Evolutionary conservation across 2,888 invertebrate species (phyloP), one percentile per base, ranked within the genome.

Genomic region (Clostera curtula): DNA sequence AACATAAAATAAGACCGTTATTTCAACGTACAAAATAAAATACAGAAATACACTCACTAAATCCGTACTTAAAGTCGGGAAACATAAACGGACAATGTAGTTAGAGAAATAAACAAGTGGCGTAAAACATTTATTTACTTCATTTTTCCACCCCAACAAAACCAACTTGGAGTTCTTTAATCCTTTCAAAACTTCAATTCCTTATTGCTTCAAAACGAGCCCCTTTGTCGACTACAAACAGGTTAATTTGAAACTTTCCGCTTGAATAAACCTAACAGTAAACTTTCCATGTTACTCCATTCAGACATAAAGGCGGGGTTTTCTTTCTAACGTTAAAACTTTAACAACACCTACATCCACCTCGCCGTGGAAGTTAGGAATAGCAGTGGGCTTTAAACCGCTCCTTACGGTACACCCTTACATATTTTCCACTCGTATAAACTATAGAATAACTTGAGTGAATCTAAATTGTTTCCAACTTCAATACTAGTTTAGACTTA

Each of bases 201-300:
- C 23, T 37, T 46, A 41, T 34, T 35, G 27, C 27, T 39, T 35
- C 39, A 43, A 37, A 38, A 38, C 37, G 31, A 16, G 19, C 22
- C 12, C 17, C 25, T 15, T 25, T 26, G 27, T 38, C 16, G 23
- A 14, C 23, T 23, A 23, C 46, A 46, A 56, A 58, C 56, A 58
- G 66, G 65, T 60, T 66, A 64, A 68, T 66, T 66, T 56, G 34
- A 40, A 61, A 62, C 49, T 66, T 55, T 41, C 31, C 37, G 47
- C 48, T 35, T 43, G 49, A 49, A 49, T 53, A 47, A 47, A 43
- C 43, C 39, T 34, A 19, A 25, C 15, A 19, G 20, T 14, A 29
- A 56, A 60, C 38, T 57, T 56, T 52, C 24, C 41, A 30, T 48
- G 53, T 51, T 47, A 29, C 35, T 43, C 51, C 54, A 58, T 57